Evolutionary conservation across 1,140 invertebrate species (phyloP).

Genomic region (Drosophila ficusphila): DNA sequence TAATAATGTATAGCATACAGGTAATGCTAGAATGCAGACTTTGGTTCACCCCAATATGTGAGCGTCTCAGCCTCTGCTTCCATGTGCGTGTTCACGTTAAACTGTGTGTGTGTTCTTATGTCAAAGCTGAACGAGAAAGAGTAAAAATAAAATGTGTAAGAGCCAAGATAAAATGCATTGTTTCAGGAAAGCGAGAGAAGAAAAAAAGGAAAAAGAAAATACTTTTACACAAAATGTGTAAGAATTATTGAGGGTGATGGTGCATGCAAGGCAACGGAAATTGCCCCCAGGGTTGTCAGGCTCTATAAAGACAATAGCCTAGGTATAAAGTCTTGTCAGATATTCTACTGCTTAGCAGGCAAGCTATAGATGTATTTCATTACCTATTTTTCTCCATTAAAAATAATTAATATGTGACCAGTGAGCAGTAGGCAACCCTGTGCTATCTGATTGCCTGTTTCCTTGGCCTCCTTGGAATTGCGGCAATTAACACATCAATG

Average conservation of each 20-base stretch:
- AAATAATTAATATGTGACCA: not conserved
- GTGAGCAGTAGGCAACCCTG: conserved; percentile 22
- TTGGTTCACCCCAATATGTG: conserved; percentile 50
- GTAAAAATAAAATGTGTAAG: conserved; percentile 76
- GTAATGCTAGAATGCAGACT: not conserved
- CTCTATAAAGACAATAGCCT: not conserved
- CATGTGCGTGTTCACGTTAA: conserved; percentile 10
- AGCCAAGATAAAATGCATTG: conserved; percentile 77
- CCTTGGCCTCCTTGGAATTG: conserved; percentile 51
- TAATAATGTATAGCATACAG: not conserved
- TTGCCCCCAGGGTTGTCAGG: conserved; percentile 52
- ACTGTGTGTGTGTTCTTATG: conserved; percentile 54
- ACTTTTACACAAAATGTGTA: conserved; percentile 55
- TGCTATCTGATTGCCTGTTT: conserved; percentile 26
- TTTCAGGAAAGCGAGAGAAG: conserved; percentile 33
- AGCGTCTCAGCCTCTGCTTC: conserved; percentile 48
- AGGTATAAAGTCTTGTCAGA: not conserved
- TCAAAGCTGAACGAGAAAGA: conserved; percentile 64
- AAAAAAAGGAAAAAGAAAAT: conserved; percentile 35
- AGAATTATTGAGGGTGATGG: conserved; percentile 42
- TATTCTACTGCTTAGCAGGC: not conserved
- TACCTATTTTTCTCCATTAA: not conserved
- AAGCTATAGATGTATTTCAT: not conserved
- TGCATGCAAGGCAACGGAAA: conserved; percentile 55
- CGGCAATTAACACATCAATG: conserved; percentile 53